Evolutionary conservation across 2,113 vertebrate species (phyloP).

Genomic region (Pachycephala philippinensis): DNA sequence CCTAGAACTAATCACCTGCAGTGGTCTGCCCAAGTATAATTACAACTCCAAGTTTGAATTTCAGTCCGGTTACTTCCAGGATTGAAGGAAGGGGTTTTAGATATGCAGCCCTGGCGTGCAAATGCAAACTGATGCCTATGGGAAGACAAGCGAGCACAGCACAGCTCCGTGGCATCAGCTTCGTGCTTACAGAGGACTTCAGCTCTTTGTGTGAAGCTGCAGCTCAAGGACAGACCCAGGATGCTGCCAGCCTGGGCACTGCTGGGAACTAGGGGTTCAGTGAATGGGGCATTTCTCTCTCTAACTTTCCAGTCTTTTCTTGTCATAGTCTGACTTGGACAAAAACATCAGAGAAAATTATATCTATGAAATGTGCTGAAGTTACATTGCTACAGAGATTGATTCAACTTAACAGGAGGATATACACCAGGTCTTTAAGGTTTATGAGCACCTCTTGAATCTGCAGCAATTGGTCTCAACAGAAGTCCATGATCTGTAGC

Average conservation of each 20-base stretch:
- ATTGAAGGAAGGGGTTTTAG: background rate
- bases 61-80: background rate
- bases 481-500: background rate
- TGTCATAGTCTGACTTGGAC: background rate
- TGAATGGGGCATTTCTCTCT: fast-evolving
- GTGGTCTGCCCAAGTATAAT: background rate
- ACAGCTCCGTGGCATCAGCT: background rate
- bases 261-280: background rate
- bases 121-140: background rate
- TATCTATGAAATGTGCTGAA: background rate
- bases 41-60: background rate
- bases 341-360: background rate
- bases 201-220: background rate
- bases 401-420: background rate
- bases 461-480: background rate
- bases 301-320: background rate
- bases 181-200: background rate
- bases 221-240: background rate
- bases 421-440: background rate
- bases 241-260: fast-evolving
- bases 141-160: background rate
- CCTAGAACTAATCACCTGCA: background rate
- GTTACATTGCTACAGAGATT: background rate
- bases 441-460: background rate
- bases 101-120: fast-evolving